Conservation (phyloP, 2,888 invertebrate genomes). For the Drosophila barbarae region DNA sequence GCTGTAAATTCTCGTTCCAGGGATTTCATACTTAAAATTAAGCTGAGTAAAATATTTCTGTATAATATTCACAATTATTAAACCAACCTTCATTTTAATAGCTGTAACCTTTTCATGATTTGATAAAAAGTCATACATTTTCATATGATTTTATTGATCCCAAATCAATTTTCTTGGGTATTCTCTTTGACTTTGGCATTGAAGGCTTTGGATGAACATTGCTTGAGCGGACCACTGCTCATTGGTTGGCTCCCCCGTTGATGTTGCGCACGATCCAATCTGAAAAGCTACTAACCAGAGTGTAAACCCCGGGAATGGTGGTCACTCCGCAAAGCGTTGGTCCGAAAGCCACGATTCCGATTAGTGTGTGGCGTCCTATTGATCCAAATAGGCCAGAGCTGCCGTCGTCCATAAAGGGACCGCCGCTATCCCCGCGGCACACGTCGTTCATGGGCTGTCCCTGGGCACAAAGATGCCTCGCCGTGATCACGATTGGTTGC, state of each 20-base stretch:
- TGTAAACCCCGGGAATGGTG: slow-evolving; percentile 79
- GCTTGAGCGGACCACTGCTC: background rate
- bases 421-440: slow-evolving; percentile 79
- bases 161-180: slow-evolving; percentile 1
- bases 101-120: background rate
- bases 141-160: slow-evolving; percentile 4
- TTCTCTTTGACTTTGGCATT: slow-evolving; percentile 49
- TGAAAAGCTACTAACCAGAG: slow-evolving; percentile 78
- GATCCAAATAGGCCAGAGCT: slow-evolving; percentile 57
- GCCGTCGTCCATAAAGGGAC: slow-evolving; percentile 78
- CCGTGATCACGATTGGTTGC: slow-evolving; percentile 78
- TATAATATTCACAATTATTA: background rate
- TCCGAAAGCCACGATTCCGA: slow-evolving; percentile 78
- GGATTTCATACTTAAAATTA: too few relatives aligned
- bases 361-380: slow-evolving; percentile 64
- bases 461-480: slow-evolving; percentile 78
- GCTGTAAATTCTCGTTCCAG: too few relatives aligned
- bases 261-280: slow-evolving; percentile 77
- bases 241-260: slow-evolving; percentile 2
- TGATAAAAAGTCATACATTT: background rate
- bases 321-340: slow-evolving; percentile 77
- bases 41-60: background rate
- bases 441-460: slow-evolving; percentile 79
- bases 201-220: slow-evolving; percentile 49
- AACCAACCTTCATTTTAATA: background rate